Conservation (phyloP, 2,113 vertebrate species). For the Brienomyrus brachyistius region DNA sequence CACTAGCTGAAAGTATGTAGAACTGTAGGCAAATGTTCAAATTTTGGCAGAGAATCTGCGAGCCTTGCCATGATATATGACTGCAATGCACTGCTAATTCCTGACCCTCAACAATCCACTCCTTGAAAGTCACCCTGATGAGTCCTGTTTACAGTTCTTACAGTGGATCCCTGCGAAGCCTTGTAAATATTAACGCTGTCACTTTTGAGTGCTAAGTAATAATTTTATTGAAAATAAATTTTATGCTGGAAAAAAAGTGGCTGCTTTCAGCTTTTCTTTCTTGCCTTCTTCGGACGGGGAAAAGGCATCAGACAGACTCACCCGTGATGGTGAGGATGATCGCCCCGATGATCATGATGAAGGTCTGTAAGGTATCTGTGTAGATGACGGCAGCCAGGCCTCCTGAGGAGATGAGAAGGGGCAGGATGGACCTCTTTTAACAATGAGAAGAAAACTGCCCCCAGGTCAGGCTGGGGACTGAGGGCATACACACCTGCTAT, state of each 20-base stretch:
- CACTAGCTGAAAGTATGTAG: not conserved
- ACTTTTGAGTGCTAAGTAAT: not conserved
- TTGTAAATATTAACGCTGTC: not conserved
- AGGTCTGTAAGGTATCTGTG: conserved; percentile 76
- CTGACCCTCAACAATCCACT: not conserved
- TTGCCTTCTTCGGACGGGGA: not conserved
- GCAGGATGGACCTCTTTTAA: too few relatives aligned
- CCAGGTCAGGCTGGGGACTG: not conserved
- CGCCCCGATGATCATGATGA: conserved; percentile 81
- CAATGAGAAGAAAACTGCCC: not conserved
- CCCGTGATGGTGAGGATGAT: conserved; percentile 74
- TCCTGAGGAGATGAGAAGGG: conserved; percentile 51
- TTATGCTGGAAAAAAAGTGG: not conserved
- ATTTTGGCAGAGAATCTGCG: conserved; percentile 6
- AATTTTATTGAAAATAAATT: not conserved
- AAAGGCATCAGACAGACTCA: conserved; percentile 32
- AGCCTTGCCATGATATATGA: not conserved
- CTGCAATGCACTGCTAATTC: not conserved
- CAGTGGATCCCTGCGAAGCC: not conserved
- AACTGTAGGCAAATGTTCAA: not conserved
- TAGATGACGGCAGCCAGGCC: conserved; percentile 83
- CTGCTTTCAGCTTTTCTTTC: not conserved
- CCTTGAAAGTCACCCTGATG: not conserved
- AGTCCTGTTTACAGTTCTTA: conserved; percentile 5
- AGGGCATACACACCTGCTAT: conserved; percentile 64